Conservation (phyloP, 2,888 invertebrate species). For the Phania funesta region DNA sequence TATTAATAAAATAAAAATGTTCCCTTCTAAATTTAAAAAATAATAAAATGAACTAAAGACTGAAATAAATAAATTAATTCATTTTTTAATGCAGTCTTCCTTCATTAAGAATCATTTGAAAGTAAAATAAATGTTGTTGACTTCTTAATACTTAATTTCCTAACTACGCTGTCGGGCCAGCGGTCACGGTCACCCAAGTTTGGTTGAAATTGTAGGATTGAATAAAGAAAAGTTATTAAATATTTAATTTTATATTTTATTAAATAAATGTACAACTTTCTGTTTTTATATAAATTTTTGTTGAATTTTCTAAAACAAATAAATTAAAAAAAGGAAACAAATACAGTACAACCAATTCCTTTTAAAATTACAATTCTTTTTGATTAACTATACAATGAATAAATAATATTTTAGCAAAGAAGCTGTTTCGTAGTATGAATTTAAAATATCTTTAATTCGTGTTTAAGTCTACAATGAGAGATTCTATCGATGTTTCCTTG, state of each 20-base stretch:
- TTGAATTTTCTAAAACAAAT: slow-evolving; percentile 64
- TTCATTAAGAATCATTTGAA: too few species aligned
- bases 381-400: slow-evolving; percentile 56
- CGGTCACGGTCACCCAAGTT: too few species aligned
- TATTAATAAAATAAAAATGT: too few species aligned
- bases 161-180: too few species aligned
- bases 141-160: too few species aligned
- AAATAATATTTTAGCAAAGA: slow-evolving; percentile 28
- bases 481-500: neutral
- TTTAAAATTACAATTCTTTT: slow-evolving; percentile 29
- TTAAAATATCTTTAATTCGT: slow-evolving; percentile 36
- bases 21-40: too few species aligned
- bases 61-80: too few species aligned
- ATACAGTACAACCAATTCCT: slow-evolving; percentile 55
- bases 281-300: slow-evolving; percentile 48
- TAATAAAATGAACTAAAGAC: too few species aligned
- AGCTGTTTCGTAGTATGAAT: slow-evolving; percentile 53
- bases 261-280: slow-evolving; percentile 65
- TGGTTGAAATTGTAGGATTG: neutral
- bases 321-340: slow-evolving; percentile 36
- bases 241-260: slow-evolving; percentile 54
- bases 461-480: slow-evolving; percentile 37
- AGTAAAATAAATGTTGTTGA: too few species aligned
- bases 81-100: too few species aligned
- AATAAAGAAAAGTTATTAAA: neutral